phyloP scores from a whole-genome alignment of 2,888 invertebrate genomes.

The Catocala sponsa region DNA sequence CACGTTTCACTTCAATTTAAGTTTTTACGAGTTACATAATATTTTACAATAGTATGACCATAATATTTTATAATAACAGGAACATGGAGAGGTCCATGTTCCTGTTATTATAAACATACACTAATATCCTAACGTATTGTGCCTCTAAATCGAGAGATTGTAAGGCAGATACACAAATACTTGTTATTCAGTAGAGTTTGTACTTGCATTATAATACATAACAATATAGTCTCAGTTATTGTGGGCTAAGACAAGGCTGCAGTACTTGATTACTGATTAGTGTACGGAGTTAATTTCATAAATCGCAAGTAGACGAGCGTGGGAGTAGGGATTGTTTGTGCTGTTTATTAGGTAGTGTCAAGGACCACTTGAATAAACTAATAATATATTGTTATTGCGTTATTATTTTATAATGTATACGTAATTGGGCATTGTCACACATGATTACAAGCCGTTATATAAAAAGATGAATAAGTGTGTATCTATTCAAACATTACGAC shows the following conservation, averaged over 20 bases:
- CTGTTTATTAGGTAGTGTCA: conserved; percentile 69
- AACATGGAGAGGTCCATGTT: no score
- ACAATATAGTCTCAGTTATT: conserved; percentile 33
- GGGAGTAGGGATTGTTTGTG: conserved; percentile 73
- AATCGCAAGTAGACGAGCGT: conserved; percentile 69
- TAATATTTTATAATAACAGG: no score
- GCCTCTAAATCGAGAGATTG: no score
- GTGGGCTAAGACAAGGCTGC: conserved; percentile 55
- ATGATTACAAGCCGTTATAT: conserved; percentile 9
- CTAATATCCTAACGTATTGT: background rate
- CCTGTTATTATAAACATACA: no score
- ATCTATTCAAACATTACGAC: background rate
- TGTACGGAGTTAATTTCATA: conserved; percentile 62
- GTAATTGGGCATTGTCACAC: conserved; percentile 46
- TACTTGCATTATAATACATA: conserved; percentile 21
- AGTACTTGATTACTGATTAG: conserved; percentile 58
- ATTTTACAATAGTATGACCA: no score
- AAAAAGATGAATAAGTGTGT: conserved; percentile 5
- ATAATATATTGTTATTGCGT: conserved; percentile 42
- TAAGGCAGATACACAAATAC: background rate
- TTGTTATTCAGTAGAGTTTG: conserved; percentile 2
- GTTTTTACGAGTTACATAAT: no score
- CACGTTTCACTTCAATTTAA: no score
- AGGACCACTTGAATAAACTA: conserved; percentile 58
- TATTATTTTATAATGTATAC: conserved; percentile 27